Percentiles rank a stretch among this genome's conserved stretches.
These are phyloP conservation scores for Lepidocolaptes lacrymiger DNA, from an alignment of 2,797 vertebrate species.

Conservation along the genomic window DNA sequence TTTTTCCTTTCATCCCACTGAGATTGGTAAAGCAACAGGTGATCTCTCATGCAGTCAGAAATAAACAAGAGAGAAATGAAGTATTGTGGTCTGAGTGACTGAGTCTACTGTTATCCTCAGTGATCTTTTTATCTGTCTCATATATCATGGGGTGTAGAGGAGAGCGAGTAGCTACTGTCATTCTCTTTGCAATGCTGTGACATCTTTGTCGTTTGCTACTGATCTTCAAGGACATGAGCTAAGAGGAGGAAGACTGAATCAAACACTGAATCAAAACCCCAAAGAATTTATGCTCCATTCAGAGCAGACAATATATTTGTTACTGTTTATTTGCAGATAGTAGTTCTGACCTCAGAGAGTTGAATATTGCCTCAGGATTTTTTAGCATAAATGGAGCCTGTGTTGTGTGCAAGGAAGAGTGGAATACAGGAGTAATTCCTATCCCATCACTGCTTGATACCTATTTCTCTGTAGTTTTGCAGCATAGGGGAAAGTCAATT, in stretches of 20 bases:
- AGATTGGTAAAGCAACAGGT: background rate
- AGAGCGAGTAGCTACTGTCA: background rate
- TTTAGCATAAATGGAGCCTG: background rate
- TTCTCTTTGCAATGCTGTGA: background rate
- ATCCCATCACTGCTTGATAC: background rate
- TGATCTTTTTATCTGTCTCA: background rate
- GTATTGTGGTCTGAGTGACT: background rate
- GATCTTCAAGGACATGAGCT: background rate
- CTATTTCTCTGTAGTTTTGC: background rate
- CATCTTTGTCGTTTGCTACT: background rate
- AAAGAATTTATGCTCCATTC: background rate
- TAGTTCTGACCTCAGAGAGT: background rate
- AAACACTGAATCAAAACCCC: background rate
- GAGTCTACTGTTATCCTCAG: background rate
- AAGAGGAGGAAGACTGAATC: background rate
- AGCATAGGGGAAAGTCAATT: background rate
- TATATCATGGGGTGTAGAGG: background rate
- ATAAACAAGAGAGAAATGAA: background rate
- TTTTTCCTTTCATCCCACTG: background rate
- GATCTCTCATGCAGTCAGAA: background rate
- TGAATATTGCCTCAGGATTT: background rate
- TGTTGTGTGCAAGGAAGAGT: background rate
- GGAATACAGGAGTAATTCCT: background rate
- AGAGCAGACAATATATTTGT: background rate
- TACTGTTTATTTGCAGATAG: background rate